These are phyloP conservation scores for Apodemia hepburni DNA, from an alignment of 2,888 invertebrate species.

Conservation along the genomic window DNA sequence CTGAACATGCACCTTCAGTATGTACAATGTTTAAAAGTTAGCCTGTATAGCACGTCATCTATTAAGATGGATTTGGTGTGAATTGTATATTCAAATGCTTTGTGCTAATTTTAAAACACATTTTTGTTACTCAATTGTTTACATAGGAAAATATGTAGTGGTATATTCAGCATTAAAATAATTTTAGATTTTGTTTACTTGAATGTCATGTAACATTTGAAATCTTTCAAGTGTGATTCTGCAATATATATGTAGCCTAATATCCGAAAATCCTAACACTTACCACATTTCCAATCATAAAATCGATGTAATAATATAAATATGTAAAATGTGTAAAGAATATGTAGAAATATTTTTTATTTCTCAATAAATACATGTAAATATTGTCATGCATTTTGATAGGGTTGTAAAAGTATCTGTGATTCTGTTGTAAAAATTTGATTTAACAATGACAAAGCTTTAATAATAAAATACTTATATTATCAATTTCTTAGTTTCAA, in stretches of 20 bases:
- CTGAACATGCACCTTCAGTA: no score
- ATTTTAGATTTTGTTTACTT: no score
- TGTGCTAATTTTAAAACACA: no score
- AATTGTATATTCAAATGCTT: no score
- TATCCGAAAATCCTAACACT: not conserved
- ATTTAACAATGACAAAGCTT: slow-evolving; percentile 25
- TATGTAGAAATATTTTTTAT: not conserved
- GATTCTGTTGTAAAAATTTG: slow-evolving; percentile 63
- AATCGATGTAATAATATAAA: not conserved
- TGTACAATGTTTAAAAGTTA: no score
- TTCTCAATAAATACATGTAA: slow-evolving; percentile 15
- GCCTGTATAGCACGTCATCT: no score
- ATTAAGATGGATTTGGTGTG: no score
- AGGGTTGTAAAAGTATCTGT: slow-evolving; percentile 49
- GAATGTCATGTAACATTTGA: not conserved
- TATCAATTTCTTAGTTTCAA: slow-evolving; percentile 2
- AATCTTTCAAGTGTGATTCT: not conserved
- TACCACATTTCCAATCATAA: not conserved
- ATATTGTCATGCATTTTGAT: slow-evolving; percentile 18
- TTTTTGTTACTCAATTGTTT: not conserved
- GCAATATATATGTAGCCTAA: not conserved
- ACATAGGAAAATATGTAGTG: not conserved
- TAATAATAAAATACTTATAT: slow-evolving; percentile 11
- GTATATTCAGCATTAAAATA: not conserved
- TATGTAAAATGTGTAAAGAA: not conserved